phyloP scores from a whole-genome alignment of 2,797 vertebrate species.

The Sebastes aleutianus region DNA sequence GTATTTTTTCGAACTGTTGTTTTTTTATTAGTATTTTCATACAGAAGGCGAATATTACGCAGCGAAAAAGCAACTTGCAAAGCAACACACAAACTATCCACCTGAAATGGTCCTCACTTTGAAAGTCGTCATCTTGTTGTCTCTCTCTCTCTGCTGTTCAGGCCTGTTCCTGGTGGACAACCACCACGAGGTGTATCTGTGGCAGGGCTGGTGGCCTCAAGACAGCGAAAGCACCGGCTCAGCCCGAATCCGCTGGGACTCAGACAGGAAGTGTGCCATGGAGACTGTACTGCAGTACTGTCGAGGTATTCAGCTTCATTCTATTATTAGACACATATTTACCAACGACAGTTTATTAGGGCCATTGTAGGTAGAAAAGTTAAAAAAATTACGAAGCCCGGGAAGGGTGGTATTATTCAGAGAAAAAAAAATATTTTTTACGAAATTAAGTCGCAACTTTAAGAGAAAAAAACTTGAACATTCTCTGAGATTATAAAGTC shows the following conservation, averaged over 20 bases:
- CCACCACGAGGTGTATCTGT: conserved; percentile 95
- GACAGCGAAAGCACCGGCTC: conserved; percentile 91
- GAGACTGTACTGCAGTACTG: conserved; percentile 95
- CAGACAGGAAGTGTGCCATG: conserved; percentile 93
- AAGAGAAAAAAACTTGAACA: not conserved
- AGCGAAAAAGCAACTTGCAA: too few species aligned
- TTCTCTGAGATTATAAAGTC: not conserved
- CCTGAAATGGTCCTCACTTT: not conserved
- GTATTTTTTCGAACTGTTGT: too few species aligned
- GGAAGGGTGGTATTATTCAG: not conserved
- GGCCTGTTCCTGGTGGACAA: conserved; percentile 95
- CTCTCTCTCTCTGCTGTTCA: conserved; percentile 39
- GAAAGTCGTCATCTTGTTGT: not conserved
- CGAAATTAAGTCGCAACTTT: too few species aligned
- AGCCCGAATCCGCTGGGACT: conserved; percentile 92
- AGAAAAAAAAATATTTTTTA: too few species aligned
- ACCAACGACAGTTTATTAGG: rapidly evolving
- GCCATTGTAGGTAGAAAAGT: not conserved
- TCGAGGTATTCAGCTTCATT: conserved; percentile 79
- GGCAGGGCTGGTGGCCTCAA: conserved; percentile 97
- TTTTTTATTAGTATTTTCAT: too few species aligned
- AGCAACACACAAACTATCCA: not conserved
- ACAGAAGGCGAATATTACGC: too few species aligned
- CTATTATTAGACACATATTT: not conserved
- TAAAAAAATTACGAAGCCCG: not conserved